Evolutionary conservation across 2,113 vertebrate genomes (phyloP).

Genomic region (Ceratotherium simum): DNA sequence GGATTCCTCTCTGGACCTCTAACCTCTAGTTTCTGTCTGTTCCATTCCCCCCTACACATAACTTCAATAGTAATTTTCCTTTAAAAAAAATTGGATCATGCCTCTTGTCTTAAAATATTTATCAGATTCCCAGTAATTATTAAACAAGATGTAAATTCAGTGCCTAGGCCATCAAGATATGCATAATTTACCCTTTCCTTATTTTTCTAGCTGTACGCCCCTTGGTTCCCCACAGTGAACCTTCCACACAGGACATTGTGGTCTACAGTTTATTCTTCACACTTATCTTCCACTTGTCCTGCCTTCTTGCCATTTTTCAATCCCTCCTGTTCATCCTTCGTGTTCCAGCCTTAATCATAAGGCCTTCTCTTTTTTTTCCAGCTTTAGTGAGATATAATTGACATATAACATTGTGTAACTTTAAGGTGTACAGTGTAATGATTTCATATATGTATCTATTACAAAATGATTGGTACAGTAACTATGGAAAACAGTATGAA

Average conservation of each 20-base stretch:
- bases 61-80: neutral
- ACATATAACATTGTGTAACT: too few relatives aligned
- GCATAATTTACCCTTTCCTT: neutral
- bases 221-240: neutral
- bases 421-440: too few relatives aligned
- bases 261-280: neutral
- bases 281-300: neutral
- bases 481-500: too few relatives aligned
- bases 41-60: neutral
- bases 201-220: neutral
- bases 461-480: too few relatives aligned
- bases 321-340: neutral
- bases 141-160: neutral
- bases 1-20: neutral
- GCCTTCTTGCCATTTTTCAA: neutral
- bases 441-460: too few relatives aligned
- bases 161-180: neutral
- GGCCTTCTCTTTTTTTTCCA: neutral
- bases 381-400: too few relatives aligned
- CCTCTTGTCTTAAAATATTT: conserved; percentile 19
- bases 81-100: neutral
- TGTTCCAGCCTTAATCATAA: neutral
- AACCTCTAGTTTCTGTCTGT: neutral
- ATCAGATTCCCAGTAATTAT: neutral
- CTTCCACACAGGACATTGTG: neutral